Base-by-base conservation (phyloP, 2,113 vertebrate species). In the Calyptommatus sinebrachiatus region DNA sequence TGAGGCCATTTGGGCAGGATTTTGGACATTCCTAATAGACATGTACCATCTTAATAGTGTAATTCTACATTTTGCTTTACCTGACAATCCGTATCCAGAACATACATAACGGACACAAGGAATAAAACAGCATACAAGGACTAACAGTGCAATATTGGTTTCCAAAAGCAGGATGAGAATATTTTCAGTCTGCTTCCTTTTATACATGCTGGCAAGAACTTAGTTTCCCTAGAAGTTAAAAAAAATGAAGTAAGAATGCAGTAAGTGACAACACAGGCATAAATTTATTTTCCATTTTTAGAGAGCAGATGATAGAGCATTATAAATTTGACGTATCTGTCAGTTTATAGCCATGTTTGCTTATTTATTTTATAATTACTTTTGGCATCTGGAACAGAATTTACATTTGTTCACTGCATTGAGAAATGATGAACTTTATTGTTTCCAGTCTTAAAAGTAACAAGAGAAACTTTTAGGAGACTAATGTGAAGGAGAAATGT, bases 361-460 rank as follows among this genome's bases (percentile, higher is more conserved):
- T 91, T 90, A 76, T 85, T 91, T 91, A 80, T 86, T 88, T 89
- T 74, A 73, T 69, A 78, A 76, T 84, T 85, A 80, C 79, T 90
- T 90, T 85, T 73, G 72, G 45, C 80, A 83, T 87, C 85, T 85
- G 83, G 81, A 91, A 92, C 86, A 29, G 88, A 83, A 70, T 63
- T 82, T n/a, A 28, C 69, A 90, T 91, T 85, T 78, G 79, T 77
- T 90, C 80, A 82, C 74, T 89, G 83, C 63, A 26, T 87, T 80
- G 67, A 85, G 73, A 86, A 90, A 88, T 80, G 28, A 81, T 76
- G 24, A 24, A 79, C 68, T 46, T 48, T 79, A 76, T 41, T 65
- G 71, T 85, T 89, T 91, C 77, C 61, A 89, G 61, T 45, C 83
- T 87, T 86, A 87, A 92, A 89, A 76, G 79, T 83, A 80, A 84